phyloP scores from a whole-genome alignment of 30 jellyfish, hydroid and myxozoan genomes.

The Pelagia noctiluca region DNA sequence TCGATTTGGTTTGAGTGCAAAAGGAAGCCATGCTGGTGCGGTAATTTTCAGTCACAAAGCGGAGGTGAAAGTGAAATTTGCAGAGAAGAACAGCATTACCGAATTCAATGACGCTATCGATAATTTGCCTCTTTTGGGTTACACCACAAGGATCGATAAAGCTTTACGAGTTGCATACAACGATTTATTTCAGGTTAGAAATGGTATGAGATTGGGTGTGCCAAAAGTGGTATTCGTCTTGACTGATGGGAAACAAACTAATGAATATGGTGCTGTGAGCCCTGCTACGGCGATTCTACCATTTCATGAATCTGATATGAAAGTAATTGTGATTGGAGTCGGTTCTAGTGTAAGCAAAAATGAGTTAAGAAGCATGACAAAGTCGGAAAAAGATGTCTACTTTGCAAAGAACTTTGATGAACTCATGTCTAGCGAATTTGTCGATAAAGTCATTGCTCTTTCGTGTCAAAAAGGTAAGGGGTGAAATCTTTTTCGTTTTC shows the following conservation, averaged over 20 bases:
- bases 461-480: conserved; percentile 27
- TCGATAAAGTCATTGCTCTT: conserved; percentile 48
- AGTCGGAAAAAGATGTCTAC: conserved; percentile 36
- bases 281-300: conserved; percentile 80
- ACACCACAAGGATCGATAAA: conserved; percentile 62
- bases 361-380: conserved; percentile 41
- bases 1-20: not conserved
- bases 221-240: conserved; percentile 76
- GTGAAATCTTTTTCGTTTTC: too few species aligned
- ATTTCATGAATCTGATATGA: conserved; percentile 57
- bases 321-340: conserved; percentile 75
- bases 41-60: conserved; percentile 61
- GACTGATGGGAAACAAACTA: conserved; percentile 96
- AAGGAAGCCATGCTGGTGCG: conserved; percentile 30
- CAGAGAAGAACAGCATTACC: conserved; percentile 7
- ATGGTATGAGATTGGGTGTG: conserved; percentile 53
- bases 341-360: conserved; percentile 71
- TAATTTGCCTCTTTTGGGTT: conserved; percentile 59
- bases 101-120: conserved; percentile 41
- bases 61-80: conserved; percentile 22
- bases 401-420: conserved; percentile 55
- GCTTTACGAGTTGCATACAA: conserved; percentile 72
- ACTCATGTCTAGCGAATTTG: conserved; percentile 41
- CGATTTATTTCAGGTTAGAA: conserved; percentile 41
- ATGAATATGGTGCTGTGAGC: conserved; percentile 58